A percentile compares a stretch with the other conserved stretches of the same genome.
Conservation (phyloP, 2,888 invertebrate genomes). For the Cynaeus angustus region DNA sequence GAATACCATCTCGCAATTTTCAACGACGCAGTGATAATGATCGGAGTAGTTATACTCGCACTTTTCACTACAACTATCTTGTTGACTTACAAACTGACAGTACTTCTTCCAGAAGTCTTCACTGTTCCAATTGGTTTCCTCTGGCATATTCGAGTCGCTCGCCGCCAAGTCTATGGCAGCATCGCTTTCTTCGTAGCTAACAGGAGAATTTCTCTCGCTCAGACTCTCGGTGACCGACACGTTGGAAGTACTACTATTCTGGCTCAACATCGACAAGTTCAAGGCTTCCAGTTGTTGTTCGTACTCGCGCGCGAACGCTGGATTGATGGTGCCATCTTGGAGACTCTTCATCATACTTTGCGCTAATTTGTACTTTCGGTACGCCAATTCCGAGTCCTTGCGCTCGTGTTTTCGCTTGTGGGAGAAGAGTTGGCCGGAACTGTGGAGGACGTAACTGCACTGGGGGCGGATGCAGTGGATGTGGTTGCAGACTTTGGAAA, state of each 20-base stretch:
- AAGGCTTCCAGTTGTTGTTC: slow-evolving; percentile 70
- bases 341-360: slow-evolving; percentile 77
- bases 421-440: slow-evolving; percentile 96
- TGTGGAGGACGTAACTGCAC: slow-evolving; percentile 97
- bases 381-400: slow-evolving; percentile 91
- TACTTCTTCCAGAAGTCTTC: slow-evolving; percentile 77
- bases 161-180: slow-evolving; percentile 70
- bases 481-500: slow-evolving; percentile 96
- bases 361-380: slow-evolving; percentile 82
- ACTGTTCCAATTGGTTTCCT: slow-evolving; percentile 64
- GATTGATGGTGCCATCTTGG: slow-evolving; percentile 74
- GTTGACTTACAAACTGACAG: slow-evolving; percentile 71
- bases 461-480: slow-evolving; percentile 97
- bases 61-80: slow-evolving; percentile 66
- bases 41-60: slow-evolving; percentile 83
- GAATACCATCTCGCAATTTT: slow-evolving; percentile 81
- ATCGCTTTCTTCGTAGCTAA: slow-evolving; percentile 71
- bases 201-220: slow-evolving; percentile 74
- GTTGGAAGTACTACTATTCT: slow-evolving; percentile 63
- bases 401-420: slow-evolving; percentile 98
- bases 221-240: slow-evolving; percentile 72
- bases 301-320: slow-evolving; percentile 71
- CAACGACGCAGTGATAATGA: slow-evolving; percentile 90
- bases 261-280: slow-evolving; percentile 65
- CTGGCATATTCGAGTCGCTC: slow-evolving; percentile 64